Base-by-base conservation (phyloP, 2,888 invertebrate species). In the Ornithoptera alexandrae region DNA sequence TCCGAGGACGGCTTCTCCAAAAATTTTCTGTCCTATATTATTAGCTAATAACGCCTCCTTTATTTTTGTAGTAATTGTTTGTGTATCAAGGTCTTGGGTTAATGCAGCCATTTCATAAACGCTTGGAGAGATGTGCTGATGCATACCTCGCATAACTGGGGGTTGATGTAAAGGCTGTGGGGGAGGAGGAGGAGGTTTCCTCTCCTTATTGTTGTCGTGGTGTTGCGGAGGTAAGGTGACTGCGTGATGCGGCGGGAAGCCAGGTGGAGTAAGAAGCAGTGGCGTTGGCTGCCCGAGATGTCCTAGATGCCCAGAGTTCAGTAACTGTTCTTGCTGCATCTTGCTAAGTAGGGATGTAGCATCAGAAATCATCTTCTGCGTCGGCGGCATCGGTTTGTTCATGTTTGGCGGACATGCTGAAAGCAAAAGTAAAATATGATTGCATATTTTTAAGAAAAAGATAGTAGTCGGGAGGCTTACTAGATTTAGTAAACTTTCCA, bases 11-110 rank as follows among this genome's bases (percentile, higher is more conserved):
- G 98, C 98, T 91, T 99, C 99, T 15, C 99, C 99, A 82, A 99
- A 99, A 73, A 98, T 97, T 94, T 99, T 99, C 89, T 99, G 99
- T 4, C 99, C 99, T 76, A 99, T 98, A 84, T 99, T 99, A 86
- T 99, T 98, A 57, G 98, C 98, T 67, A 99, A 93, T 15, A 99
- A 93, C 0, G 98, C 98, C 87, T 99, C 99, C 85, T 99, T 99
- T 84, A 99, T 98, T 87, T 98, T 97, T 12, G 98, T 98, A 2
- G 99, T 99, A 79, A 99, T 98, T 24, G 96, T 96, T 84, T 98
- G 98, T 1, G 99, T 99, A 88, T 99, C 99, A 74, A 99, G 94
- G 86, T 98, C 98, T 80, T 98, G 98, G 15, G 98, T 98, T 60
- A 98, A 94, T 6, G 98, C 98, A 1, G 98, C 98, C 97, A 98